Evolutionary conservation across 2,113 vertebrate species (phyloP).

Genomic region (Prinia subflava): DNA sequence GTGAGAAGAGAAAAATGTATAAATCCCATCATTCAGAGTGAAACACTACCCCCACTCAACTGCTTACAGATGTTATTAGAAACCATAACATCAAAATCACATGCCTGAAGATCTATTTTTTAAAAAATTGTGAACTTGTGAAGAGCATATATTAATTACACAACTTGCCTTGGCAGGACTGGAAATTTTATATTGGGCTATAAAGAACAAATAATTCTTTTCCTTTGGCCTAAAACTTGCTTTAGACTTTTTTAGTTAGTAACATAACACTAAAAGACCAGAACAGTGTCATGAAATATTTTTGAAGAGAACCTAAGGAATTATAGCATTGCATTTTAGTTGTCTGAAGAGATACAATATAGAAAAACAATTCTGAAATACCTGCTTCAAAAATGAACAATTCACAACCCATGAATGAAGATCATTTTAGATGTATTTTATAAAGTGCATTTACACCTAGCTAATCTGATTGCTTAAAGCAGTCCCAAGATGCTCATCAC

Average conservation of each 20-base stretch:
- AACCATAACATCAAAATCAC: not conserved
- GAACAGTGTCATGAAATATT: not conserved
- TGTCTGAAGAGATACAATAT: not conserved
- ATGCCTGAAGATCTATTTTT: not conserved
- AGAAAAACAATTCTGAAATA: not conserved
- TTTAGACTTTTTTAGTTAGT: not conserved
- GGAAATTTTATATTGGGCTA: not conserved
- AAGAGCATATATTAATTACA: not conserved
- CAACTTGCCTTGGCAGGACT: not conserved
- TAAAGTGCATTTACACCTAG: not conserved
- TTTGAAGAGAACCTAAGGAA: not conserved
- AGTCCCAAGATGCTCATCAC: not conserved
- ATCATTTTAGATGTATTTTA: not conserved
- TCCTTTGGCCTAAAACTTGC: not conserved
- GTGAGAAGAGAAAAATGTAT: not conserved
- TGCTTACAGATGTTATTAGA: slow-evolving; percentile 15
- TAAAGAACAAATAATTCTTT: not conserved
- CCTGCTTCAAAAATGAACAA: not conserved
- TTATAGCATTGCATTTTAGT: not conserved
- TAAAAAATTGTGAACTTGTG: not conserved
- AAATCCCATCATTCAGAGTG: not conserved
- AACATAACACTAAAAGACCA: not conserved
- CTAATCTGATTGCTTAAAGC: not conserved
- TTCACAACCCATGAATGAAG: not conserved
- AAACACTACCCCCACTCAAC: not conserved